A percentile compares a stretch with the other conserved stretches of the same genome.
phyloP scores from a whole-genome alignment of 2,888 invertebrate species.

The Aethes cnicana region DNA sequence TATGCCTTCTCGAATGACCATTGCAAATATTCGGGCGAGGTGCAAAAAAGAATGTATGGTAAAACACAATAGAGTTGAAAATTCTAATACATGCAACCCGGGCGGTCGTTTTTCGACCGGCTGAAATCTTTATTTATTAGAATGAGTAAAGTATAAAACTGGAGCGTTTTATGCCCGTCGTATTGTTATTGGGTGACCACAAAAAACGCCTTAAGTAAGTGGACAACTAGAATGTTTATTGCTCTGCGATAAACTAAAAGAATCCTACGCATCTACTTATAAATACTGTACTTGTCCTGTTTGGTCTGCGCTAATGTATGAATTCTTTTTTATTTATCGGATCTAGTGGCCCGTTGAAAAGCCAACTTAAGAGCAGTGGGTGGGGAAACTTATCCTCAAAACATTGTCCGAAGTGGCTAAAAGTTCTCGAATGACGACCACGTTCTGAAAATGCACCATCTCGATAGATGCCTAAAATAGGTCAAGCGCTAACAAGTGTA shows the following conservation, averaged over 20 bases:
- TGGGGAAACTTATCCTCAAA: too few relatives aligned
- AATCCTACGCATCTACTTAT: background rate
- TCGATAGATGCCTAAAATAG: too few relatives aligned
- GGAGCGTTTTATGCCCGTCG: conserved; percentile 63
- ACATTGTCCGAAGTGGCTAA: too few relatives aligned
- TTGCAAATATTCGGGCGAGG: conserved; percentile 71
- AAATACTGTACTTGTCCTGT: conserved; percentile 27
- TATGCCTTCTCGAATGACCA: conserved; percentile 48
- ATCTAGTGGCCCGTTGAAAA: too few relatives aligned
- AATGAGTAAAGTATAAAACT: conserved; percentile 74
- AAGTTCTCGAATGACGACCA: too few relatives aligned
- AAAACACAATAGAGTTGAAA: conserved; percentile 74
- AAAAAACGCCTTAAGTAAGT: conserved; percentile 46
- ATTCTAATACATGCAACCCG: conserved; percentile 72
- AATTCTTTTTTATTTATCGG: too few relatives aligned
- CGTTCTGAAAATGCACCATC: too few relatives aligned
- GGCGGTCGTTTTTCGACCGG: conserved; percentile 77
- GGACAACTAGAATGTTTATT: conserved; percentile 36
- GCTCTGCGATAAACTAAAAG: conserved; percentile 14
- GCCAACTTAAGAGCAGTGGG: too few relatives aligned
- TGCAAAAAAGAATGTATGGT: conserved; percentile 80
- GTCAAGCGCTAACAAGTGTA: too few relatives aligned
- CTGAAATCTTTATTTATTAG: conserved; percentile 82
- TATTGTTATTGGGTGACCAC: conserved; percentile 57
- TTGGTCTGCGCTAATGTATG: too few relatives aligned